Conservation (phyloP, 2,888 invertebrate species). For the Sarcophaga caerulescens region DNA sequence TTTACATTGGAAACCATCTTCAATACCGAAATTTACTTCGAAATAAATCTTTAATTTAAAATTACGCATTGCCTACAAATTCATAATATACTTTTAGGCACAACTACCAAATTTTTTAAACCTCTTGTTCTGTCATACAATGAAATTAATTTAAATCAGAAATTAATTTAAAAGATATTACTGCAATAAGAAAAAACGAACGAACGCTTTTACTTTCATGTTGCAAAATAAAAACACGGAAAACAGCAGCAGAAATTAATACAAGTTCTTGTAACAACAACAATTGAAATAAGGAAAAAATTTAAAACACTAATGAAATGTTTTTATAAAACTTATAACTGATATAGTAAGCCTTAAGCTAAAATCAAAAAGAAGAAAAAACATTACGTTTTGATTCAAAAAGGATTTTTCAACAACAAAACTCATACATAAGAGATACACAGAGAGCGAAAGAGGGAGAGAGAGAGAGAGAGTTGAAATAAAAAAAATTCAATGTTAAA, state of each 20-base stretch:
- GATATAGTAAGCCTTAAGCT: constrained; percentile 7
- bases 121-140: no score
- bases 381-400: background rate
- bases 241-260: background rate
- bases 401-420: constrained; percentile 11
- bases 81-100: no score
- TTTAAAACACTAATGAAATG: constrained; percentile 21
- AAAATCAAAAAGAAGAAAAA: background rate
- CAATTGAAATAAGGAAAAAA: constrained; percentile 22
- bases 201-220: constrained; percentile 12
- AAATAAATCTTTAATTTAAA: no score
- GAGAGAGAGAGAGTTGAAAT: background rate
- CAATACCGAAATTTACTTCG: no score
- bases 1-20: no score
- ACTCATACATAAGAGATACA: background rate
- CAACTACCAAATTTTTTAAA: no score
- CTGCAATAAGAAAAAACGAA: background rate
- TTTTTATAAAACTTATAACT: constrained; percentile 19
- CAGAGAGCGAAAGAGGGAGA: background rate
- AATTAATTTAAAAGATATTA: no score
- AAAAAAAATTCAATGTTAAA: background rate
- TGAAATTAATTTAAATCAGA: no score
- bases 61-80: no score
- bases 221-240: background rate
- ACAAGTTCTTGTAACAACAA: background rate